Evolutionary conservation across 2,797 vertebrate genomes (phyloP).

Genomic region (Sebastes minor): DNA sequence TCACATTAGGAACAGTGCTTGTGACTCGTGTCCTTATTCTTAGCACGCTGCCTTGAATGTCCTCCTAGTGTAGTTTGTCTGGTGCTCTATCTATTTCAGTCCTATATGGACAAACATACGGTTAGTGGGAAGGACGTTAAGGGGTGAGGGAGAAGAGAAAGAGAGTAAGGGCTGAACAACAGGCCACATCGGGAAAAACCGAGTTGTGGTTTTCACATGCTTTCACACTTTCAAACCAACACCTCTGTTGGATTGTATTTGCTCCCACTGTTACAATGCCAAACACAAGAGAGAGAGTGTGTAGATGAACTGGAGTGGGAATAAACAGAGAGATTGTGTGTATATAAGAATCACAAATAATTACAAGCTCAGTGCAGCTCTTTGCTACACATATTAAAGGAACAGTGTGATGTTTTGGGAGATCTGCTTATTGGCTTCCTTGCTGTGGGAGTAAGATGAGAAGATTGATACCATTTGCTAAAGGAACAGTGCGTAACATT

Average conservation of each 20-base stretch:
- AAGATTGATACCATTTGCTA: neutral
- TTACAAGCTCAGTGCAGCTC: neutral
- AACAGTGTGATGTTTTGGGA: neutral
- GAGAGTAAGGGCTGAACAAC: neutral
- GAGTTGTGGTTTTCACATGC: slow-evolving; percentile 1
- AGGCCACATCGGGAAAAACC: neutral
- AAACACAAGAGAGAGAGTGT: neutral
- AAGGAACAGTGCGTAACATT: too few species aligned
- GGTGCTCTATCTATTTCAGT: slow-evolving; percentile 56
- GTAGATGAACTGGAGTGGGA: neutral
- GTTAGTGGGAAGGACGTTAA: slow-evolving; percentile 40
- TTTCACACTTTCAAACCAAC: slow-evolving; percentile 6
- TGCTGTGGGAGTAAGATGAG: neutral
- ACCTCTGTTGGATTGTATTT: neutral
- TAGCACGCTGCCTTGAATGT: slow-evolving; percentile 55
- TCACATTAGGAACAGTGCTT: slow-evolving; percentile 35
- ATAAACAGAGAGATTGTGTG: neutral
- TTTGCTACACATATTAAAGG: neutral
- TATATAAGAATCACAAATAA: neutral
- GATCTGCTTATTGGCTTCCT: neutral
- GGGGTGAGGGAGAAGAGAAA: slow-evolving; percentile 4
- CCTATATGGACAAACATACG: slow-evolving; percentile 57
- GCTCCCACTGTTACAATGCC: neutral
- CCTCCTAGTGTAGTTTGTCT: slow-evolving; percentile 55
- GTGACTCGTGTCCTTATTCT: slow-evolving; percentile 66